Evolutionary conservation across 2,797 vertebrate genomes (phyloP).

Genomic region (Delichon dasypus): DNA sequence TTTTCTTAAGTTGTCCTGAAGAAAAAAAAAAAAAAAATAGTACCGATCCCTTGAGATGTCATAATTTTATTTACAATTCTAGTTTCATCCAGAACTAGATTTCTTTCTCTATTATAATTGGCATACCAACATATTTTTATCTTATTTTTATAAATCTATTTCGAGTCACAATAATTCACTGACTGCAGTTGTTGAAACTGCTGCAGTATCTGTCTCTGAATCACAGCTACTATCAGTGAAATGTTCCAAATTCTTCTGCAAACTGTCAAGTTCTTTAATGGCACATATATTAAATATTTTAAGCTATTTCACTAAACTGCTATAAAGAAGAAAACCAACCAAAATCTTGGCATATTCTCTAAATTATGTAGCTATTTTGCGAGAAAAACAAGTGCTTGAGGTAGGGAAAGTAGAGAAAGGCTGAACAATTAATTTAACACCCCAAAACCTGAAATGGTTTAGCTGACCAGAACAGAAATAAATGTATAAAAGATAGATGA

Average conservation of each 20-base stretch:
- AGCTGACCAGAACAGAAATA: neutral
- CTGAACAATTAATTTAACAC: neutral
- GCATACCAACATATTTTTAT: neutral
- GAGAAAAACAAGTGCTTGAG: neutral
- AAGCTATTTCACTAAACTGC: constrained; percentile 7
- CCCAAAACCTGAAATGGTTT: neutral
- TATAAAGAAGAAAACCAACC: neutral
- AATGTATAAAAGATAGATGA: neutral
- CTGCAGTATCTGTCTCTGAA: constrained; percentile 38
- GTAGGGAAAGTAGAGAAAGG: neutral
- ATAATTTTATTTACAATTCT: neutral
- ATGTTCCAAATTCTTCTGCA: constrained; percentile 17
- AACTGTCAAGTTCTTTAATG: constrained; percentile 16
- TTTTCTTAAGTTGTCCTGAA: neutral
- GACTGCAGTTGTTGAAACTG: neutral
- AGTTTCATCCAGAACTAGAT: neutral
- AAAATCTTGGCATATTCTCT: neutral
- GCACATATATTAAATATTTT: neutral
- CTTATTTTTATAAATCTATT: constrained; percentile 49
- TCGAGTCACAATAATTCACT: neutral
- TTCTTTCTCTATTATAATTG: neutral
- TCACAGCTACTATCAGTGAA: constrained; percentile 30
- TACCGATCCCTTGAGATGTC: neutral
- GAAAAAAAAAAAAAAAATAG: neutral
- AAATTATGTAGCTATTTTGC: neutral